Evolutionary conservation across 2,797 vertebrate species (phyloP), one percentile per base, ranked within the genome.

Genomic region (Acrossocheilus wenchowensis): DNA sequence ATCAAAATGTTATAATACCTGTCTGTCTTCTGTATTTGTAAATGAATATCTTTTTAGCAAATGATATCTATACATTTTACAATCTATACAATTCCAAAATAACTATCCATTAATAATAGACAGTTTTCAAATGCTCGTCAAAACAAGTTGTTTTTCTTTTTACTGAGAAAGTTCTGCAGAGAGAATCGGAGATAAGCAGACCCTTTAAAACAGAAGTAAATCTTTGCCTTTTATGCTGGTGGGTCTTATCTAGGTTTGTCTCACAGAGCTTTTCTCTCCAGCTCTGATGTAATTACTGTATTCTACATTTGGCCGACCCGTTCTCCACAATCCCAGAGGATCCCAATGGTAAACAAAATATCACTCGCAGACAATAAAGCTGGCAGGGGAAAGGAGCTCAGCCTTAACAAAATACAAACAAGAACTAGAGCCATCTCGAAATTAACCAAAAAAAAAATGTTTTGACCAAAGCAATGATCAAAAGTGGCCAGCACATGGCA

Each of bases 281-380:
- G 85, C 45, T 52, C 84, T 88, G 87, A 89, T 84, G 82, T 88
- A 84, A 91, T 91, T 83, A 89, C 84, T 83, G 54, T 88, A 79
- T 48, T 81, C 77, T 87, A 90, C 80, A 78, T 85, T 88, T 89
- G 86, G 83, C 84, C 79, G 77, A 89, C 77, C 80, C 50, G 5
- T 86, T 88, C 78, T 84, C 85, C 66, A 34, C 62, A 62, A 81
- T 90, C 90, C 90, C 90, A 82, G 12, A 68, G 82, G 88, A 89
- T 89, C 41, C 14, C 26, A 66, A 77, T 83, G 79, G 84, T 90
- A 90, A 91, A 87, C 88, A 90, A 89, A 89, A 89, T 90, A 92
- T 92, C 86, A 89, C 86, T 92, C 90, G 89, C 23, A 64, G 66
- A 83, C 87, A 91, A 89, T 88, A 85, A 87, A 89, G 84, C 88